Conservation (phyloP, 2,888 invertebrate species). For the Strigamia maritima region DNA sequence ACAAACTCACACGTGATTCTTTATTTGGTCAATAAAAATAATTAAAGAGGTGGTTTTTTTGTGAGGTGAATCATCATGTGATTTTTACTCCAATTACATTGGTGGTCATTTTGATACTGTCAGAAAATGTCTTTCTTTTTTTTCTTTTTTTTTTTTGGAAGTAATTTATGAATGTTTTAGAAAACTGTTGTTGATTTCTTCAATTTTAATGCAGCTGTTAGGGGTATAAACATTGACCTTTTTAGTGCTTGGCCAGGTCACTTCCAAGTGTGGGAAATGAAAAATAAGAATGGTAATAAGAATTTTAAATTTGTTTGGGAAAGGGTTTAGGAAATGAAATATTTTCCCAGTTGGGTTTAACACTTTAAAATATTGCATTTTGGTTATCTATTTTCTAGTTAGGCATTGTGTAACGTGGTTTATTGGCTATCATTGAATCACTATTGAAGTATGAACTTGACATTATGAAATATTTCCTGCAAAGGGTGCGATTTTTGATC, state of each 20-base stretch:
- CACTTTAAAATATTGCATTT: neutral
- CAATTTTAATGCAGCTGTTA: neutral
- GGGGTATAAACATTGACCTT: neutral
- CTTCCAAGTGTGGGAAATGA: neutral
- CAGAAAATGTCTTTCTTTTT: too few species aligned
- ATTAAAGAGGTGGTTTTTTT: too few species aligned
- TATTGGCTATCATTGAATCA: neutral
- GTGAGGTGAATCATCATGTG: too few species aligned
- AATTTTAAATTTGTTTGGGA: neutral
- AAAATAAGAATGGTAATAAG: neutral
- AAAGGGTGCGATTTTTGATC: neutral
- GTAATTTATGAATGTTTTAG: too few species aligned
- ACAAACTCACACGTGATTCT: neutral
- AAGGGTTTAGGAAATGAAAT: neutral
- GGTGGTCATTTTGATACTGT: too few species aligned
- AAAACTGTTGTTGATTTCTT: neutral
- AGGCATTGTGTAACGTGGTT: neutral
- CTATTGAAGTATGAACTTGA: neutral
- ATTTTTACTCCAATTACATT: too few species aligned
- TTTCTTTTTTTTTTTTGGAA: too few species aligned
- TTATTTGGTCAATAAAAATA: too few species aligned
- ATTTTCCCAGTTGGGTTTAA: neutral
- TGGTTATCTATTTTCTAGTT: neutral
- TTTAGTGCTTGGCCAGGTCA: neutral
- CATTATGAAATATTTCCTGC: neutral